Base-by-base conservation (phyloP, 2,797 vertebrate species). In the Taeniopygia guttata region DNA sequence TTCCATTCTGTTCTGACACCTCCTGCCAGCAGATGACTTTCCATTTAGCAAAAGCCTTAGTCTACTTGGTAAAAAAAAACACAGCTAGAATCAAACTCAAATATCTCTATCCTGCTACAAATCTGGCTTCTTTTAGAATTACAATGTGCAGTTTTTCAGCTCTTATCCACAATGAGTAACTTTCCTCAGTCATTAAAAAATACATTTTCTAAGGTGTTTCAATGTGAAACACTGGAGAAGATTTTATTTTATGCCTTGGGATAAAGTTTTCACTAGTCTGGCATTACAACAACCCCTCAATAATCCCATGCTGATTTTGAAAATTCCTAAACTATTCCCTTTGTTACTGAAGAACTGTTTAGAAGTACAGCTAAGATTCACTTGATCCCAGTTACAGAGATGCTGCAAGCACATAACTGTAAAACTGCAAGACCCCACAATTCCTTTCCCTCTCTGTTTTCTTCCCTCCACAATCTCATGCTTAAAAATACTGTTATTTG, bases 181-280 rank as follows among this genome's bases (percentile, higher is more conserved):
- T 87, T 88, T n/a, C 34, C 51, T 64, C 25, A 66, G 73, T 59
- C 73, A 92, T 90, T 96, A 90, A 85, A 60, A 91, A 82, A 45
- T 74, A 70, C 70, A 49, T 87, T 80, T 81, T 69, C n/a, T 59
- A 74, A 62, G 22, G 32, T 90, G 48, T 29, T 80, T 55, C 84
- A 51, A 19, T 77, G 36, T 48, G 42, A 92, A 95, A 94, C 58
- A 79, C 15, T 51, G 51, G 34, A 67, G 84, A 84, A 60, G n/a
- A 46, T 79, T 84, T 59, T 63, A 64, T 75, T 91, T 94, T 78
- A 78, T 55, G n/a, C 49, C 56, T 78, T 78, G 54, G 59, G 36
- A 82, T 88, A 93, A 81, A 91, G 30, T 14, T 77, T 90, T 85
- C 42, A 52, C 60, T 77, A 59, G 38, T 64, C 43, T 80, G 51